A percentile compares a stretch with the other conserved stretches of the same genome.
phyloP scores from a whole-genome alignment of 2,888 invertebrate species.

The Meteorus cinctellus region DNA sequence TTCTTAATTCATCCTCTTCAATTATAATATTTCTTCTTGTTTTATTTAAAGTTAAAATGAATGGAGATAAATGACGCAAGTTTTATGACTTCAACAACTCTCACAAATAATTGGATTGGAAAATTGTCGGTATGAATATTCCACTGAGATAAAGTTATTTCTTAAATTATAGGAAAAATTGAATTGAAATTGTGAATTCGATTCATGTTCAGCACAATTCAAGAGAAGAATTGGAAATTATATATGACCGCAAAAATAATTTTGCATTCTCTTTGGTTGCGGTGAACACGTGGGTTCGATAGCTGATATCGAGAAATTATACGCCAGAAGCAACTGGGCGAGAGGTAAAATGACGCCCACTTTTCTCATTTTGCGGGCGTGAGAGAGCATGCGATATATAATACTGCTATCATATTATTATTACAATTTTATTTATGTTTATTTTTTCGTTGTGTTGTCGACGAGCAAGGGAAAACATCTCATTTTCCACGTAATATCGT shows the following conservation, averaged over 20 bases:
- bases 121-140: background rate
- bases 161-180: background rate
- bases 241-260: background rate
- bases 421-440: background rate
- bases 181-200: background rate
- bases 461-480: constrained; percentile 16
- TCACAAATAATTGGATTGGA: background rate
- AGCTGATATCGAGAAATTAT: constrained; percentile 38
- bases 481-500: constrained; percentile 27
- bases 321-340: constrained; percentile 27
- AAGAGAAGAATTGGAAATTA: background rate
- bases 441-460: background rate
- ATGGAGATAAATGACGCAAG: background rate
- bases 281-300: constrained; percentile 36
- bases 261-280: background rate
- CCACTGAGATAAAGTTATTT: background rate
- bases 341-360: constrained; percentile 39
- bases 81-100: background rate
- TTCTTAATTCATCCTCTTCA: too few species aligned
- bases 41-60: background rate
- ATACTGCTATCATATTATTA: constrained; percentile 27
- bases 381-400: constrained; percentile 2
- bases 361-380: constrained; percentile 25
- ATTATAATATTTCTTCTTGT: too few species aligned
- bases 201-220: background rate